Conservation (phyloP, 1,140 invertebrate genomes). For the Cherax destructor region DNA sequence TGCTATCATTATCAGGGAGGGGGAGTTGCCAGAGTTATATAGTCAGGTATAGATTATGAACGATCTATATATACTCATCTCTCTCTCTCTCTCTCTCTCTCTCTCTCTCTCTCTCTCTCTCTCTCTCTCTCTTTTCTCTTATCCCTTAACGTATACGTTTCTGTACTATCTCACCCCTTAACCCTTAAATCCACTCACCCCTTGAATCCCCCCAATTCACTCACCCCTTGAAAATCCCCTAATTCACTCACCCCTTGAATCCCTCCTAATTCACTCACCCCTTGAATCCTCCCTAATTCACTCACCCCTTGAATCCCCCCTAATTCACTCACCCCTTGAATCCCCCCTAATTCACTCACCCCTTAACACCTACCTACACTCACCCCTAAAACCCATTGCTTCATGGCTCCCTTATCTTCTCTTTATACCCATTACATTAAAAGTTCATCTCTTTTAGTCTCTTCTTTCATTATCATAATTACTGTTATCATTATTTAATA, state of each 20-base stretch:
- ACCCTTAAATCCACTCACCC: too few relatives aligned
- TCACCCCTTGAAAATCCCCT: too few relatives aligned
- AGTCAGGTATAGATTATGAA: background rate
- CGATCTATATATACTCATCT: background rate
- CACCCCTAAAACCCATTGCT: too few relatives aligned
- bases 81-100: too few relatives aligned
- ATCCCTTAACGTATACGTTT: background rate
- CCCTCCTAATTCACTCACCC: background rate
- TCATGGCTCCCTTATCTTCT: too few relatives aligned
- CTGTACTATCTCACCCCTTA: background rate
- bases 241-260: background rate
- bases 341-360: background rate
- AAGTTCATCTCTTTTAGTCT: too few relatives aligned
- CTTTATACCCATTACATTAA: too few relatives aligned
- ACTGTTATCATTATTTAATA: too few relatives aligned
- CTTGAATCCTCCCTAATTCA: background rate
- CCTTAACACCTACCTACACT: background rate
- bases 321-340: background rate
- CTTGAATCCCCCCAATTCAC: too few relatives aligned
- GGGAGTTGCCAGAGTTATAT: background rate
- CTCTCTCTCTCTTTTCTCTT: background rate
- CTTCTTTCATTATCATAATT: too few relatives aligned
- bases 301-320: background rate
- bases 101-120: too few relatives aligned
- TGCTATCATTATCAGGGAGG: background rate